A percentile compares a stretch with the other conserved stretches of the same genome.
These are phyloP conservation scores for Lasiommata megera DNA, from an alignment of 2,888 invertebrate genomes.

Conservation along the genomic window DNA sequence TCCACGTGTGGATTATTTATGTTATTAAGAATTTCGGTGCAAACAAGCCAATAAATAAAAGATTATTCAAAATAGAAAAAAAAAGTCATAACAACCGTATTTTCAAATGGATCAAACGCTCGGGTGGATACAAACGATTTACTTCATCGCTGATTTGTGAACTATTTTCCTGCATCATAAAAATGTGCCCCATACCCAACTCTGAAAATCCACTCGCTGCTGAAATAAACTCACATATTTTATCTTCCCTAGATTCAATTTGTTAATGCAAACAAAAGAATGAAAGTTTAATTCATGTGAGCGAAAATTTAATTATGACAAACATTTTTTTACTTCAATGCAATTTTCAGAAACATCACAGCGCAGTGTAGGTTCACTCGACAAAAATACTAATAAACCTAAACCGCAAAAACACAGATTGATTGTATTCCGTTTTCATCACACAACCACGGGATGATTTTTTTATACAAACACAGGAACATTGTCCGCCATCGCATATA, in stretches of 20 bases:
- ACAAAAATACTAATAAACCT: not conserved
- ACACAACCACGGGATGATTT: too few species aligned
- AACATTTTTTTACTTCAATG: not conserved
- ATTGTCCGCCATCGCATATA: too few species aligned
- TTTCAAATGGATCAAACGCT: not conserved
- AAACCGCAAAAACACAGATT: too few species aligned
- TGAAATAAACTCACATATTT: not conserved
- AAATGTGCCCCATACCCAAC: conserved; percentile 2
- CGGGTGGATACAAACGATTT: not conserved
- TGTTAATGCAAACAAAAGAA: not conserved
- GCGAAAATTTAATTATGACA: not conserved
- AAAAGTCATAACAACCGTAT: not conserved
- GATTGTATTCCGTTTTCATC: too few species aligned
- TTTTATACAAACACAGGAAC: too few species aligned
- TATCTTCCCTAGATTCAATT: conserved; percentile 5
- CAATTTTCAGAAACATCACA: not conserved
- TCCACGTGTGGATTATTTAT: not conserved
- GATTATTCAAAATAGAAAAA: too few species aligned
- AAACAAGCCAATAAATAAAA: too few species aligned
- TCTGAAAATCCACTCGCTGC: conserved; percentile 1
- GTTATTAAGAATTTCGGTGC: not conserved
- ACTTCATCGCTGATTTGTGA: not conserved
- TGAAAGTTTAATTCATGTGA: not conserved
- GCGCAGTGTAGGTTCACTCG: not conserved
- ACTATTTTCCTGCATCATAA: conserved; percentile 17